Evolutionary conservation across 2,113 vertebrate species (phyloP).

Genomic region (Ailurus styani): DNA sequence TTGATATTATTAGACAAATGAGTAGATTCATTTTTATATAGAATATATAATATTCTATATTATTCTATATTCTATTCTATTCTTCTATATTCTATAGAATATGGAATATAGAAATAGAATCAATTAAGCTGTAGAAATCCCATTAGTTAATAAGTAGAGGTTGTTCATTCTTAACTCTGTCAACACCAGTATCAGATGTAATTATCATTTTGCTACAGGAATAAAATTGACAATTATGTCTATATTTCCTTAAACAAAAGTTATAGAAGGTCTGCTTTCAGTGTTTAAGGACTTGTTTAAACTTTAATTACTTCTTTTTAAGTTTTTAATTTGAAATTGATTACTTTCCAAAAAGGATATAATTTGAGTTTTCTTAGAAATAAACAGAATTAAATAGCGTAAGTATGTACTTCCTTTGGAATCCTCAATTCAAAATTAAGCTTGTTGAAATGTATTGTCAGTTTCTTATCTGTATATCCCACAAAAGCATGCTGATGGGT

Average conservation of each 20-base stretch:
- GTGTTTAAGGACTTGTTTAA: conserved; percentile 36
- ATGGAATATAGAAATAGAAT: background rate
- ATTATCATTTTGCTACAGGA: background rate
- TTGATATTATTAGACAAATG: background rate
- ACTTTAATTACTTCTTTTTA: conserved; percentile 42
- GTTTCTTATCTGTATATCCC: background rate
- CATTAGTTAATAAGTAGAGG: background rate
- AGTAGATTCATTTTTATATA: background rate
- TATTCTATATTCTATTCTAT: too few relatives aligned
- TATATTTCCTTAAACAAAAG: conserved; percentile 6
- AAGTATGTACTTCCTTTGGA: conserved; percentile 7
- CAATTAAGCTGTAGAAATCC: background rate
- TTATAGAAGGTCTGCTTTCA: background rate
- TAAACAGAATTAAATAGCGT: background rate
- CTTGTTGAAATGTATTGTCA: conserved; percentile 52
- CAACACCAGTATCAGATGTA: background rate
- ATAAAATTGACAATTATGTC: background rate
- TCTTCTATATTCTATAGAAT: too few relatives aligned
- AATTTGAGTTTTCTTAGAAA: conserved; percentile 39
- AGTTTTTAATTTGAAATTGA: conserved; percentile 51
- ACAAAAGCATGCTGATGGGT: background rate
- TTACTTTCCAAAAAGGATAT: conserved; percentile 4
- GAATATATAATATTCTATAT: too few relatives aligned
- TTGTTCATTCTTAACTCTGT: background rate
- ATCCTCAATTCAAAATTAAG: conserved; percentile 18